These are phyloP conservation scores for Venusia cambrica DNA, from an alignment of 2,888 invertebrate genomes.

Conservation along the genomic window DNA sequence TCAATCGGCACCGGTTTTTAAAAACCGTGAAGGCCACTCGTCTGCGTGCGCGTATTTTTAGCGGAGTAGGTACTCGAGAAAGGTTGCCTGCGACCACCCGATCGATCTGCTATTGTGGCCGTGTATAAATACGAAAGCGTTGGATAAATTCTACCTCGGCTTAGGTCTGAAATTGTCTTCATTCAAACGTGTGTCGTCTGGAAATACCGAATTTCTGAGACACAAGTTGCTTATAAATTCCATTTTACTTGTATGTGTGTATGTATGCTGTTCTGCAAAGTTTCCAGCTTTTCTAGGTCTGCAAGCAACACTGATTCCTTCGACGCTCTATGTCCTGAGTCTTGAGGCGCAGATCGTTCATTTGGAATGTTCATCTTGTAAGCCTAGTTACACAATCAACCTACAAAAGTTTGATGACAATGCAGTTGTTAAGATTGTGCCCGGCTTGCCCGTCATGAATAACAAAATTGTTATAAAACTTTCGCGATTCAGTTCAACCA, in stretches of 20 bases:
- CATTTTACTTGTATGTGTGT: too few relatives aligned
- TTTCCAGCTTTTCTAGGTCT: constrained; percentile 12
- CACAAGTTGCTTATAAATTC: too few relatives aligned
- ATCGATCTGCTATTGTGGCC: constrained; percentile 26
- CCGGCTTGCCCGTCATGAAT: constrained; percentile 1
- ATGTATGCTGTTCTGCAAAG: too few relatives aligned
- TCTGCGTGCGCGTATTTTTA: constrained; percentile 45
- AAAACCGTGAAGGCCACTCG: constrained; percentile 44
- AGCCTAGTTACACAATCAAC: too few relatives aligned
- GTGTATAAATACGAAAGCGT: constrained; percentile 22
- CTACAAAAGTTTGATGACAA: too few relatives aligned
- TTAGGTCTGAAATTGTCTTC: constrained; percentile 8
- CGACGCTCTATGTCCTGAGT: too few relatives aligned
- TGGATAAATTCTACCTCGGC: constrained; percentile 8
- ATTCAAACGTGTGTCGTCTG: too few relatives aligned
- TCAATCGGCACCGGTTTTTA: constrained; percentile 27
- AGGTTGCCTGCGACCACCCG: constrained; percentile 15
- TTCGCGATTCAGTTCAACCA: background rate
- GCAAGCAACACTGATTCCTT: constrained; percentile 13
- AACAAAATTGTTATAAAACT: background rate
- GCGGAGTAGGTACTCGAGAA: constrained; percentile 20
- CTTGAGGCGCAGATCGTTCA: too few relatives aligned
- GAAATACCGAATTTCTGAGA: too few relatives aligned
- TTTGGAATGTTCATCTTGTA: too few relatives aligned
- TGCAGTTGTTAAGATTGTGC: constrained; percentile 7